These are phyloP conservation scores for Anhinga rufa DNA, from an alignment of 2,113 vertebrate species.

Conservation along the genomic window DNA sequence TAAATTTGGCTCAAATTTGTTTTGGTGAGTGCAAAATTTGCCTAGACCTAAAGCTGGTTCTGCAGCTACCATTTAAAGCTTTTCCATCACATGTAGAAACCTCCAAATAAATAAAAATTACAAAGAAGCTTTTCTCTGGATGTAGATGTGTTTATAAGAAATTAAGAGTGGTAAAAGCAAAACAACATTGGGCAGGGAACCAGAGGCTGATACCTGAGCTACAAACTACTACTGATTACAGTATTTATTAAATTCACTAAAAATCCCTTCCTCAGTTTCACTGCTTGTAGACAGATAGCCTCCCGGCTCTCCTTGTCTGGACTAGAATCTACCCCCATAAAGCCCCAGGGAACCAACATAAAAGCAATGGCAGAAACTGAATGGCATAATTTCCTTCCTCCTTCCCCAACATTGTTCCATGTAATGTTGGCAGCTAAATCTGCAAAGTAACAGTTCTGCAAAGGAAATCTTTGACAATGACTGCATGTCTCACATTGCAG, in stretches of 20 bases:
- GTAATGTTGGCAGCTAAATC: neutral
- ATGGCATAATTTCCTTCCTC: neutral
- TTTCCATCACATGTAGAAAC: neutral
- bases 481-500: neutral
- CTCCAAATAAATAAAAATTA: neutral
- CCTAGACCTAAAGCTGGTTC: neutral
- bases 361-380: neutral
- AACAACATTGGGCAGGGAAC: neutral
- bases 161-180: neutral
- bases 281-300: neutral
- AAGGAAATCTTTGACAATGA: neutral
- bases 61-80: neutral
- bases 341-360: neutral
- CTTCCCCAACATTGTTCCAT: neutral
- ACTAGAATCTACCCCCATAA: neutral
- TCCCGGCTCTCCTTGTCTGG: neutral
- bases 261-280: neutral
- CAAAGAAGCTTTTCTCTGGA: neutral
- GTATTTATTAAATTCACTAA: neutral
- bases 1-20: slow-evolving; percentile 29
- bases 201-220: neutral
- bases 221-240: neutral
- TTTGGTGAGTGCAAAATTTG: slow-evolving; percentile 20
- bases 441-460: neutral
- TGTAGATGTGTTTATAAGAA: neutral